Percentiles rank a stretch among this genome's conserved stretches.
Evolutionary conservation across 2,888 invertebrate genomes (phyloP).

Genomic region (Drosophila kanekoi): DNA sequence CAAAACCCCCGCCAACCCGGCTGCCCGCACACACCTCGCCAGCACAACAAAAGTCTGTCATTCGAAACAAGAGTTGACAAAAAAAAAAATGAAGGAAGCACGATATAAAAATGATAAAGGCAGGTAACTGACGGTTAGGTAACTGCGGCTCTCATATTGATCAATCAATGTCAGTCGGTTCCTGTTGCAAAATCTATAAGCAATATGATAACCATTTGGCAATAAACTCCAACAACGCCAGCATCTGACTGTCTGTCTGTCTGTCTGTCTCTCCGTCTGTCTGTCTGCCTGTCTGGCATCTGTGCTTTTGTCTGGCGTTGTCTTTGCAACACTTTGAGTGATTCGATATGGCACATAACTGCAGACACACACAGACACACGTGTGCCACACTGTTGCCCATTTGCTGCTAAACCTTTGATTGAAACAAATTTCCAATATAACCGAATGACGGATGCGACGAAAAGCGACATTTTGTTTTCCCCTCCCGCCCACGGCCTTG

Average conservation of each 20-base stretch:
- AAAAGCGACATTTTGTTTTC: slow-evolving; percentile 45
- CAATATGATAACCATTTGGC: slow-evolving; percentile 83
- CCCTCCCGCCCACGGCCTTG: background rate
- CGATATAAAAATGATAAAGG: slow-evolving; percentile 29
- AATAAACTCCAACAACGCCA: slow-evolving; percentile 66
- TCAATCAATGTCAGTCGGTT: slow-evolving; percentile 84
- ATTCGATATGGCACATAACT: slow-evolving; percentile 72
- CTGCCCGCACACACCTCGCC: too few relatives aligned
- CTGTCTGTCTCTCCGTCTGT: slow-evolving; percentile 2
- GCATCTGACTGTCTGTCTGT: background rate
- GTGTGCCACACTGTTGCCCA: background rate
- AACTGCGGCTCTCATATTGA: slow-evolving; percentile 82
- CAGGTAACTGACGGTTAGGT: slow-evolving; percentile 60
- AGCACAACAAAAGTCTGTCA: slow-evolving; percentile 54
- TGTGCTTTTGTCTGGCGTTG: slow-evolving; percentile 58
- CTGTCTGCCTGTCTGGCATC: slow-evolving; percentile 38
- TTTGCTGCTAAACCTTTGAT: slow-evolving; percentile 62
- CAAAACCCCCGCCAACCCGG: too few relatives aligned
- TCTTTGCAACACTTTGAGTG: slow-evolving; percentile 79
- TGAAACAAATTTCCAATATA: slow-evolving; percentile 81
- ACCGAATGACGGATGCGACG: slow-evolving; percentile 73
- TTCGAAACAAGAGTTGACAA: slow-evolving; percentile 73
- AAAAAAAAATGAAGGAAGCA: slow-evolving; percentile 20
- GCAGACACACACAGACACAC: slow-evolving; percentile 16
- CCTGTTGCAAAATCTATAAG: slow-evolving; percentile 83